These are phyloP conservation scores for Cossypha niveicapilla DNA, from an alignment of 2,797 vertebrate genomes.

Conservation along the genomic window DNA sequence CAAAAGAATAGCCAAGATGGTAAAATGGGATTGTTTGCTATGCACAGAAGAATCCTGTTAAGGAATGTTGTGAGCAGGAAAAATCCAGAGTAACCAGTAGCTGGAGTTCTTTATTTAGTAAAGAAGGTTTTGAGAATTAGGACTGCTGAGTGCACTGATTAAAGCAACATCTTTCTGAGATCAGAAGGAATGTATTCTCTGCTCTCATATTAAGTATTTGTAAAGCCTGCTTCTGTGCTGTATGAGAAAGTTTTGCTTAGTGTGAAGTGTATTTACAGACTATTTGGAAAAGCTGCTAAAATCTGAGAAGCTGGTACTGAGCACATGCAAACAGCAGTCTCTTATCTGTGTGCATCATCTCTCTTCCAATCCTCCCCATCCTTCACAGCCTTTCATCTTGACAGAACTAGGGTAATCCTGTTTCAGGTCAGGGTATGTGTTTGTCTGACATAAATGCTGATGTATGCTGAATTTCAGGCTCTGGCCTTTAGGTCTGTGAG, in stretches of 20 bases:
- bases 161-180: background rate
- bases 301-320: background rate
- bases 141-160: background rate
- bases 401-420: slow-evolving; percentile 59
- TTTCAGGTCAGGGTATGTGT: slow-evolving; percentile 30
- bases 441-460: slow-evolving; percentile 36
- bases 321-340: background rate
- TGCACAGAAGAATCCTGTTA: background rate
- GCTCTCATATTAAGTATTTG: background rate
- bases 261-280: background rate
- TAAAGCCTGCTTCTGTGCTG: background rate
- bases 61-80: background rate
- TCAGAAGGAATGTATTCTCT: background rate
- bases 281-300: background rate
- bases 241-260: background rate
- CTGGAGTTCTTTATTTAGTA: slow-evolving; percentile 40
- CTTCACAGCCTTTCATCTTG: slow-evolving; percentile 33
- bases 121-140: slow-evolving; percentile 36
- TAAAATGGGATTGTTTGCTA: background rate
- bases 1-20: background rate
- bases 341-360: background rate
- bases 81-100: slow-evolving; percentile 6
- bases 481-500: background rate
- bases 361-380: background rate
- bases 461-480: slow-evolving; percentile 3